Conservation (phyloP, 2,113 vertebrate species). For the Alligator sinensis region DNA sequence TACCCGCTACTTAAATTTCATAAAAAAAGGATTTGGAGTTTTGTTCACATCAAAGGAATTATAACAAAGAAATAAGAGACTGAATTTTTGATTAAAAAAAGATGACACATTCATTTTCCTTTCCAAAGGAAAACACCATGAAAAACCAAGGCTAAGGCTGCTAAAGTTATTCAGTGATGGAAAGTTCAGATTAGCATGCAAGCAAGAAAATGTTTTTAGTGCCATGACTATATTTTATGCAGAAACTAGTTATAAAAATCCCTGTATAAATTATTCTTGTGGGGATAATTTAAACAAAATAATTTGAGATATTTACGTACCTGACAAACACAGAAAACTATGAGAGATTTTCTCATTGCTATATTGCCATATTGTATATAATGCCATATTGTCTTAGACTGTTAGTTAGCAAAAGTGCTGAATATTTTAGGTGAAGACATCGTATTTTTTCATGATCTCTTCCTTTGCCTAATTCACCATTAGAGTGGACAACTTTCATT, state of each 20-base stretch:
- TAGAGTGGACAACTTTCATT: not conserved
- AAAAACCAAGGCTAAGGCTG: slow-evolving; percentile 47
- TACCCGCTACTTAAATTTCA: slow-evolving; percentile 53
- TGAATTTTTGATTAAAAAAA: slow-evolving; percentile 74
- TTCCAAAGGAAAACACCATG: slow-evolving; percentile 51
- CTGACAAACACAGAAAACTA: slow-evolving; percentile 56
- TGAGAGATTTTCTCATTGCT: slow-evolving; percentile 29
- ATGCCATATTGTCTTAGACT: not conserved
- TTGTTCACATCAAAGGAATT: slow-evolving; percentile 76
- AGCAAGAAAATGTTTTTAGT: slow-evolving; percentile 65
- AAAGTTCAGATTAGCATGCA: slow-evolving; percentile 72
- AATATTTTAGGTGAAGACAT: not conserved
- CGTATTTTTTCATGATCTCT: not conserved
- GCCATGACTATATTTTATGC: slow-evolving; percentile 56
- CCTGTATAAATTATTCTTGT: slow-evolving; percentile 55
- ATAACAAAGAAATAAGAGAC: slow-evolving; percentile 72
- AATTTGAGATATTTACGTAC: slow-evolving; percentile 69
- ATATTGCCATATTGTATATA: not conserved
- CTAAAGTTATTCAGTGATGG: slow-evolving; percentile 64
- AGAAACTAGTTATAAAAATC: slow-evolving; percentile 67
- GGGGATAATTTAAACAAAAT: slow-evolving; percentile 52
- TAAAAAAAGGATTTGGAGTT: slow-evolving; percentile 69
- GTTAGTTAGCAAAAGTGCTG: not conserved
- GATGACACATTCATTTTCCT: slow-evolving; percentile 66
- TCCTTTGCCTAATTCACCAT: not conserved